These are phyloP conservation scores for Stomatorhinus walkeri DNA, from an alignment of 2,797 vertebrate genomes.

Conservation along the genomic window DNA sequence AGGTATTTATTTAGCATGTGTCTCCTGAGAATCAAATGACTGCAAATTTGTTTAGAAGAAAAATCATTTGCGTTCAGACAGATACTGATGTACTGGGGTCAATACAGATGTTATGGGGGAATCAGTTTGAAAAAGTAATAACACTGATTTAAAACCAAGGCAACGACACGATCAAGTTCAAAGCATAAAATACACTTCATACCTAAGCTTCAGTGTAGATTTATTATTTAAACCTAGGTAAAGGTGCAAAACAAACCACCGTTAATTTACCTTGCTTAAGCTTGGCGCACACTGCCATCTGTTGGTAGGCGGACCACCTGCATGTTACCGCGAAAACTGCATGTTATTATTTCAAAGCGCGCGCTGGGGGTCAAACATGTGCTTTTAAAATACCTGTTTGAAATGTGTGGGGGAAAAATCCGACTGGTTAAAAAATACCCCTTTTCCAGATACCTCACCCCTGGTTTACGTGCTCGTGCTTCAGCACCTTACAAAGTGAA, in stretches of 20 bases:
- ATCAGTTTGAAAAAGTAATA: not conserved
- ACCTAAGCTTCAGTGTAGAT: not conserved
- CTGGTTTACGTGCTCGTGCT: not conserved
- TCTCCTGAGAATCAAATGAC: not conserved
- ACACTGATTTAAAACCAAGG: not conserved
- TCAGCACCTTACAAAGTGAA: not conserved
- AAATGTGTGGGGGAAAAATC: not conserved
- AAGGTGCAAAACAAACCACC: not conserved
- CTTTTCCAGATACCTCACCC: not conserved
- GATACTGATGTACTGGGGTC: not conserved
- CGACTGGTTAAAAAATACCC: not conserved
- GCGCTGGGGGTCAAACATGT: not conserved
- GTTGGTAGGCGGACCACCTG: not conserved
- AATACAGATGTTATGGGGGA: not conserved
- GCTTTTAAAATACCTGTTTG: not conserved
- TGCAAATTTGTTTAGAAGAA: not conserved
- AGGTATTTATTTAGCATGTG: not conserved
- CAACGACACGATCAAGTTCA: not conserved
- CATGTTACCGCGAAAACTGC: not conserved
- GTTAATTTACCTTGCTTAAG: not conserved
- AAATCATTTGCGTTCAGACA: not conserved
- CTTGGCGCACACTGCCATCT: conserved; percentile 11
- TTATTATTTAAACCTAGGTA: not conserved
- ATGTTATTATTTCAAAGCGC: not conserved
- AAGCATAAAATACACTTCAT: not conserved